Evolutionary conservation across 2,113 vertebrate species (phyloP).

Genomic region (Gadus chalcogrammus): DNA sequence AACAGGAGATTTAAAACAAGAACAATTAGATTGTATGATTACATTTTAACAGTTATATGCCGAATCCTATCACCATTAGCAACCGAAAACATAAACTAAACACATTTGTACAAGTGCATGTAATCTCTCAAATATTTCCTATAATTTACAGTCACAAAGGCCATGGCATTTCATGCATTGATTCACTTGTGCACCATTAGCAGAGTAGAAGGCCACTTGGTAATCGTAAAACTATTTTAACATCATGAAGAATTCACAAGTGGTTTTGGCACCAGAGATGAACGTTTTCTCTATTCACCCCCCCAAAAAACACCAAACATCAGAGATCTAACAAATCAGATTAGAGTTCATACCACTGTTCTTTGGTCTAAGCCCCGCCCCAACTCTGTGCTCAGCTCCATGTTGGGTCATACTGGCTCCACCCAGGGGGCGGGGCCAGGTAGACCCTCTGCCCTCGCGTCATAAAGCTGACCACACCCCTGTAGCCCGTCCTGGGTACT

Average conservation of each 20-base stretch:
- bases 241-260: conserved; percentile 58
- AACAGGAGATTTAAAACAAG: background rate
- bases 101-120: conserved; percentile 16
- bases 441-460: conserved; percentile 82
- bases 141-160: conserved; percentile 48
- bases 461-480: conserved; percentile 85
- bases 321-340: conserved; percentile 5
- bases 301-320: conserved; percentile 1
- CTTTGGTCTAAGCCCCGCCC: conserved; percentile 45
- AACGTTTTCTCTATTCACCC: conserved; percentile 21
- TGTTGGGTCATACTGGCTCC: conserved; percentile 83
- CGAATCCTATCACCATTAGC: conserved; percentile 30
- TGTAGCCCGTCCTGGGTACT: conserved; percentile 87
- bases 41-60: conserved; percentile 30
- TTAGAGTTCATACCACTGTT: conserved; percentile 5
- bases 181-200: conserved; percentile 48
- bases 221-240: conserved; percentile 25
- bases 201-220: conserved; percentile 51
- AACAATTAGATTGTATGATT: background rate
- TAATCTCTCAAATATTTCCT: conserved; percentile 21
- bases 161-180: conserved; percentile 44
- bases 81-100: conserved; percentile 19
- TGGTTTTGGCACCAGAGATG: conserved; percentile 34
- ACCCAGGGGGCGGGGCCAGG: conserved; percentile 83
- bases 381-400: conserved; percentile 77